Percentiles rank a stretch among this genome's conserved stretches.
Conservation (phyloP, 1,140 invertebrate genomes). For the Phymastichus coffea region DNA sequence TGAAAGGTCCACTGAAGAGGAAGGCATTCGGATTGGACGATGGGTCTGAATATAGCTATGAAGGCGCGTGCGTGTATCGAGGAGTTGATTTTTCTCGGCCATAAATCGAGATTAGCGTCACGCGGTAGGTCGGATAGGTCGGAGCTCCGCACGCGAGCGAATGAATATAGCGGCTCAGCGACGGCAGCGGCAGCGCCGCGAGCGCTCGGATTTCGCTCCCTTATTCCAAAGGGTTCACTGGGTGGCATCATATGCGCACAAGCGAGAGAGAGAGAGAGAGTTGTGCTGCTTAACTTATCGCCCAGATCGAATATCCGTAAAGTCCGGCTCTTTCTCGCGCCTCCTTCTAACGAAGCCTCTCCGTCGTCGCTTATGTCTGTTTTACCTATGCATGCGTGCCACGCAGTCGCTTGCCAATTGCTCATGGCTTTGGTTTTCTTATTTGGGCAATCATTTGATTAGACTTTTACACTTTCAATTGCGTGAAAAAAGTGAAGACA, state of each 20-base stretch:
- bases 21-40: too few relatives aligned
- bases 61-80: slow-evolving; percentile 22
- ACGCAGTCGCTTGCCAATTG: too few relatives aligned
- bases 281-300: slow-evolving; percentile 9
- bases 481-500: too few relatives aligned
- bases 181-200: too few relatives aligned
- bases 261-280: neutral
- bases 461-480: too few relatives aligned
- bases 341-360: too few relatives aligned
- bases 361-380: too few relatives aligned
- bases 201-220: slow-evolving; percentile 44
- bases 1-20: too few relatives aligned
- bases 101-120: slow-evolving; percentile 45
- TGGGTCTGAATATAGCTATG: too few relatives aligned
- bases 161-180: slow-evolving; percentile 35
- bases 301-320: neutral
- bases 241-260: slow-evolving; percentile 37
- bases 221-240: slow-evolving; percentile 39
- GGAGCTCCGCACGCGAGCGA: slow-evolving; percentile 34
- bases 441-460: too few relatives aligned
- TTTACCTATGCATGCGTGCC: too few relatives aligned
- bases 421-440: too few relatives aligned
- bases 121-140: slow-evolving; percentile 46
- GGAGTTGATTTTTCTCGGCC: slow-evolving; percentile 40
- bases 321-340: slow-evolving; percentile 5